Evolutionary conservation across 2,888 invertebrate genomes (phyloP).

Genomic region (Pocota personata): DNA sequence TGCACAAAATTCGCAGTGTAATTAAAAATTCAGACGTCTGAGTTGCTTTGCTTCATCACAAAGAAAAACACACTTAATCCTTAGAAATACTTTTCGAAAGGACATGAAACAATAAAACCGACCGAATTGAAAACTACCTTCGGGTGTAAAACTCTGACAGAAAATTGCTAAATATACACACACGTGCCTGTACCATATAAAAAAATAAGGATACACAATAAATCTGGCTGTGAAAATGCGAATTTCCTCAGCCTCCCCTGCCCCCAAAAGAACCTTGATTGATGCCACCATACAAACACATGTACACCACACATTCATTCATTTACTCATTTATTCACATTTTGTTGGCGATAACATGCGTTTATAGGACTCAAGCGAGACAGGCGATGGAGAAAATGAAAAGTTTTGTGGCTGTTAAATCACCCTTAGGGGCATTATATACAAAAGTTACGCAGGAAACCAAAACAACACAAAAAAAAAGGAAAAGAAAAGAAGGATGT

Average conservation of each 20-base stretch:
- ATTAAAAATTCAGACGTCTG: conserved; percentile 26
- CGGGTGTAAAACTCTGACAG: conserved; percentile 29
- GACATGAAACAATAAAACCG: conserved; percentile 23
- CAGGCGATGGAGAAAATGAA: conserved; percentile 60
- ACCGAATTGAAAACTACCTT: conserved; percentile 42
- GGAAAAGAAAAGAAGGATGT: neutral
- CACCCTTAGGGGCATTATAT: conserved; percentile 66
- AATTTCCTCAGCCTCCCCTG: conserved; percentile 23
- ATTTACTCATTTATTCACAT: conserved; percentile 60
- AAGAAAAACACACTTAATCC: neutral
- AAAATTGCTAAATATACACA: conserved; percentile 26
- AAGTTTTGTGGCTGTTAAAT: conserved; percentile 72
- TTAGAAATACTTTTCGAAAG: neutral
- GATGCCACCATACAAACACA: conserved; percentile 27
- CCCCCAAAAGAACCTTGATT: conserved; percentile 52
- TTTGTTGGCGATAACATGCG: conserved; percentile 64
- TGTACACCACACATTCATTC: conserved; percentile 17
- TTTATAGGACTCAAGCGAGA: conserved; percentile 51
- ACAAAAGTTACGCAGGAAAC: conserved; percentile 55
- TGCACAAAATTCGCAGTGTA: neutral
- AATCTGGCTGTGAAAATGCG: conserved; percentile 49
- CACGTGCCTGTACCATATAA: neutral
- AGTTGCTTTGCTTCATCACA: neutral
- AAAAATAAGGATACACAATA: conserved; percentile 35
- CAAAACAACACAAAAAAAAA: conserved; percentile 22